Evolutionary conservation across 2,888 invertebrate species (phyloP), one percentile per base, ranked within the genome.

Genomic region (Tiphia femorata): DNA sequence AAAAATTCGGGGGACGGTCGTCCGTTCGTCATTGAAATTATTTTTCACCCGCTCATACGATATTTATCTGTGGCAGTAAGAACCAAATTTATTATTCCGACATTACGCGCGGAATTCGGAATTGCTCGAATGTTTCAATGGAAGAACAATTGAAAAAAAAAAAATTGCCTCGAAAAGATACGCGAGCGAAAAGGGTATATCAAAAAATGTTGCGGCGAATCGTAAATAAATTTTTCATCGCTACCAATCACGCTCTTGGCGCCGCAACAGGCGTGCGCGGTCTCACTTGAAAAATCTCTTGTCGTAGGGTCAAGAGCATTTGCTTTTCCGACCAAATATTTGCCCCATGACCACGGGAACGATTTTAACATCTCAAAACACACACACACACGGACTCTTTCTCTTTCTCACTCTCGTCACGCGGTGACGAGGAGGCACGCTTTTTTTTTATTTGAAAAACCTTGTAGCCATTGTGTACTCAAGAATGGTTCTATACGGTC

Each of bases 321-420:
- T 70, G 58, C 70, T 47, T 57, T 58, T 41, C 43, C 51, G 52
- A 49, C 41, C 61, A 70, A 70, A 70, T 70, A 70, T 70, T 70
- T 70, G 63, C 70, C 47, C 55, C 60, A 43, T 54, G 53, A n/a
- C 58, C 66, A 37, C 64, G 58, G 60, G 49, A n/a, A 59, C 64
- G 62, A 67, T 70, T 70, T 70, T 70, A 70, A 70, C 70, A 67
- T 70, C 65, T 67, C 62, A 62, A 70, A 61, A 58, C 62, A 65
- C 58, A 67, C 62, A 50, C 57, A 37, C 47, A 29, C 43, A 14
- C 25, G 17, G n/a, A n/a, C n/a, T n/a, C n/a, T n/a, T n/a, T n/a
- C n/a, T n/a, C n/a, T n/a, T n/a, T n/a, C n/a, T n/a, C 14, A 19
- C 33, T 20, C 49, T 38, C 25, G 12, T n/a, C 16, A 25, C 46